Base-by-base conservation (phyloP, 2,113 vertebrate genomes). In the Ammodramus savannarum region DNA sequence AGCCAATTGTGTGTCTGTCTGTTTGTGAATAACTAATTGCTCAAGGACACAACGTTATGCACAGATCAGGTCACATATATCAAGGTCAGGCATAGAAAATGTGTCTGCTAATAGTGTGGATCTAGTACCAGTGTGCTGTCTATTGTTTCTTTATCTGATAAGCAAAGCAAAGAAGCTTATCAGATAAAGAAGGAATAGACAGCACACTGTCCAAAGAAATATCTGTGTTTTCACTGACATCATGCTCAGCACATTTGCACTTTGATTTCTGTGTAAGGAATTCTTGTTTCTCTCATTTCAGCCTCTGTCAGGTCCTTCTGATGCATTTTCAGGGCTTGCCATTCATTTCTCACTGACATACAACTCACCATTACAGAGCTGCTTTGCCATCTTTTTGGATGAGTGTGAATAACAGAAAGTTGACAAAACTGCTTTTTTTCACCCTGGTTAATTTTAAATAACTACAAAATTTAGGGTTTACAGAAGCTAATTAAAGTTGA, bases 401-500 rank as follows among this genome's bases (percentile, higher is more conserved):
- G 36, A 91, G 15, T 34, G 29, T 49, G 62, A 90, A 62, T 41
- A 87, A 84, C 49, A 58, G 57, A 72, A 85, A 94, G 44, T 72
- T 85, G 84, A 66, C 80, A 93, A 89, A 94, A 75, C 34, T 76
- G 34, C 39, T 90, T 88, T 91, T 92, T 38, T 94, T 80, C 81
- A 83, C 43, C 38, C 27, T 58, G 49, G 27, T 74, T 91, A 29
- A 77, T 96, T 93, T 88, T 86, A 74, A 96, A 74, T 69, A 85
- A 63, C 51, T 74, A 74, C 27, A 12, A 83, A 71, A 90, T 94
- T 86, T 71, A 69, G 44, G 12, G 67, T 59, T 89, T 76, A 55
- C 9, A 71, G 43, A 38, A 91, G 75, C 52, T 91, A 90, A 96
- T 93, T 90, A 77, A 84, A 71, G 52, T 80, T 95, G 93, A 90